Conservation (phyloP, 1,140 invertebrate species). For the Drosophila kikkawai region DNA sequence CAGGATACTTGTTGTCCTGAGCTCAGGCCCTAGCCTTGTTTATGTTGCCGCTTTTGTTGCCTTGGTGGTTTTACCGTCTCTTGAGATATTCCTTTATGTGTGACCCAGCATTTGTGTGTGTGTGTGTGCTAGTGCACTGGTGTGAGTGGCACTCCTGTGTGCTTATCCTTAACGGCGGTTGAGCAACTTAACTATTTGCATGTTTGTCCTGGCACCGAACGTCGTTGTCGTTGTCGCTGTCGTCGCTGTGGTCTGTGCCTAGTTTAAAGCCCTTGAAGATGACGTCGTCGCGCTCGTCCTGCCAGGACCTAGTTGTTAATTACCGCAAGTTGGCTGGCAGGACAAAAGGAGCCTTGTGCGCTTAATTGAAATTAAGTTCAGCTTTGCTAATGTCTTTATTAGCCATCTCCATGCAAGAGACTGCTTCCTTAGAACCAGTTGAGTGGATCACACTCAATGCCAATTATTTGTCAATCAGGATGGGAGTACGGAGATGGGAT, state of each 20-base stretch:
- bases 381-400: constrained; percentile 57
- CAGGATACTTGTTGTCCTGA: constrained; percentile 22
- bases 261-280: constrained; percentile 51
- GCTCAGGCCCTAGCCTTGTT: background rate
- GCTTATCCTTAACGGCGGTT: constrained; percentile 77
- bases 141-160: constrained; percentile 70
- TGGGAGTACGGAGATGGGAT: background rate
- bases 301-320: constrained; percentile 50
- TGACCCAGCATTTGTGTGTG: background rate
- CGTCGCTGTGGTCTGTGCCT: constrained; percentile 26
- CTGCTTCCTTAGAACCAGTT: constrained; percentile 18
- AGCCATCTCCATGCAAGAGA: constrained; percentile 2
- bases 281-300: constrained; percentile 50
- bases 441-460: constrained; percentile 22
- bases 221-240: constrained; percentile 49
- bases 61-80: constrained; percentile 67
- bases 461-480: constrained; percentile 61
- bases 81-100: constrained; percentile 64
- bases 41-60: constrained; percentile 29
- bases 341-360: constrained; percentile 40
- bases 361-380: constrained; percentile 69
- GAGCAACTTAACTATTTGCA: constrained; percentile 78
- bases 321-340: constrained; percentile 41
- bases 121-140: constrained; percentile 9
- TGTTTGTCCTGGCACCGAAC: constrained; percentile 49